Conservation (phyloP, 2,113 vertebrate species). For the Myxocyprinus asiaticus region DNA sequence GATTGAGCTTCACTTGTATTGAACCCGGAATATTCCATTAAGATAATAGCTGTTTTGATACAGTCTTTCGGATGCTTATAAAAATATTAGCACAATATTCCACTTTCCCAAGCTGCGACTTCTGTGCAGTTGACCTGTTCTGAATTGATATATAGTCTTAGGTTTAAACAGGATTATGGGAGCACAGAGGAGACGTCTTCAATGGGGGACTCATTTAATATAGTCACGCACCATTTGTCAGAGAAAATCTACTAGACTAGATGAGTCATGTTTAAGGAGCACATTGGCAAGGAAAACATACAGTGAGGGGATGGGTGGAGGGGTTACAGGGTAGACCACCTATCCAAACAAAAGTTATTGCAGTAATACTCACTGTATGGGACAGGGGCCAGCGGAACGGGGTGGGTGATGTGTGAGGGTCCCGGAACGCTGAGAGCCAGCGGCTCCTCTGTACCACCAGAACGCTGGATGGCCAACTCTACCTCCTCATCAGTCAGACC, state of each 20-base stretch:
- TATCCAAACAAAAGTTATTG: not conserved
- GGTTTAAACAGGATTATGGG: constrained; percentile 36
- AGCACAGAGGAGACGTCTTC: constrained; percentile 13
- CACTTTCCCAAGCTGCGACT: not conserved
- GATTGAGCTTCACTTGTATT: no score
- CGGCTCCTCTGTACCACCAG: constrained; percentile 81
- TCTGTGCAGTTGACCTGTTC: constrained; percentile 9
- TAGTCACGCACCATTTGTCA: constrained; percentile 21
- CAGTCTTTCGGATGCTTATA: not conserved
- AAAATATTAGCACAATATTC: constrained; percentile 13
- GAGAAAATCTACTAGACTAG: constrained; percentile 8
- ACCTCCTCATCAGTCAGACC: constrained; percentile 94
- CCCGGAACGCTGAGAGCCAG: constrained; percentile 67
- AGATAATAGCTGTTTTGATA: not conserved
- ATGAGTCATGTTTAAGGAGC: constrained; percentile 17
- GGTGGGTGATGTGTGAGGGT: constrained; percentile 69
- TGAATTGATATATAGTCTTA: constrained; percentile 19
- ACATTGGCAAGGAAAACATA: constrained; percentile 17
- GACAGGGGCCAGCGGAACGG: constrained; percentile 71
- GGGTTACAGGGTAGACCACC: constrained; percentile 1
- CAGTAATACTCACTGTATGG: constrained; percentile 79
- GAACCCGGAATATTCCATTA: not conserved
- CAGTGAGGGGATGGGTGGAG: not conserved
- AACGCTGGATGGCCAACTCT: constrained; percentile 91
- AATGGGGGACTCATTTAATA: constrained; percentile 27